phyloP scores from a whole-genome alignment of 2,797 vertebrate genomes.

The Erethizon dorsatum region DNA sequence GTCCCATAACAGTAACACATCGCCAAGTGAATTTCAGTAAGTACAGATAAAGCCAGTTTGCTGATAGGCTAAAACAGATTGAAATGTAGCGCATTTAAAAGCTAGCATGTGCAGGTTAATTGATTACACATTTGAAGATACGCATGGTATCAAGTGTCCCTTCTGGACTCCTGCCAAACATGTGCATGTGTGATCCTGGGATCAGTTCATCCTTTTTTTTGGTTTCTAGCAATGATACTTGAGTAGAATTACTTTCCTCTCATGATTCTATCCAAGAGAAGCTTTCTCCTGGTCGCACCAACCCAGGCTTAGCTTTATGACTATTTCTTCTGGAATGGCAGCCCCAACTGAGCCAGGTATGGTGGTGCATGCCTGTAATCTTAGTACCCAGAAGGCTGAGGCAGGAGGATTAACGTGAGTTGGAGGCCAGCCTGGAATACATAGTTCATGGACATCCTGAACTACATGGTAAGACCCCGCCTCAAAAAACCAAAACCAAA shows the following conservation, averaged over 20 bases:
- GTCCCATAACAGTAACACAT: not conserved
- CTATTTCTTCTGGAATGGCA: slow-evolving; percentile 15
- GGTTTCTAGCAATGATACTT: not conserved
- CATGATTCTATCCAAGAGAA: slow-evolving; percentile 6
- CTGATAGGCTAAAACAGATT: slow-evolving; percentile 10
- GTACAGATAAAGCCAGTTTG: slow-evolving; percentile 30
- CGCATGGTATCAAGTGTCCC: not conserved
- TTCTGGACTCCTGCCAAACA: not conserved
- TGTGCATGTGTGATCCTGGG: not conserved
- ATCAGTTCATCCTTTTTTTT: slow-evolving; percentile 11
- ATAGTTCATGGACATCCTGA: not conserved
- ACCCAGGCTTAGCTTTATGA: not conserved
- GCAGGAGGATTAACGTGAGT: too few species aligned
- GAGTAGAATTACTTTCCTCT: slow-evolving; percentile 2
- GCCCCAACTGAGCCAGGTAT: not conserved
- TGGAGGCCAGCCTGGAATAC: too few species aligned
- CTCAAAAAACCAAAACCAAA: too few species aligned
- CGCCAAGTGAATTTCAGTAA: slow-evolving; percentile 48
- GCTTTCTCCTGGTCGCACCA: slow-evolving; percentile 5
- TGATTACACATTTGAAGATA: slow-evolving; percentile 39
- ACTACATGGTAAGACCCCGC: not conserved
- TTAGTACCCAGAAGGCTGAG: too few species aligned
- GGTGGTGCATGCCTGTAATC: not conserved
- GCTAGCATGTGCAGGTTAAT: not conserved
- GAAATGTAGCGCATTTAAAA: slow-evolving; percentile 49